Base-by-base conservation (phyloP, 2,113 vertebrate species). In the Octodon degus region DNA sequence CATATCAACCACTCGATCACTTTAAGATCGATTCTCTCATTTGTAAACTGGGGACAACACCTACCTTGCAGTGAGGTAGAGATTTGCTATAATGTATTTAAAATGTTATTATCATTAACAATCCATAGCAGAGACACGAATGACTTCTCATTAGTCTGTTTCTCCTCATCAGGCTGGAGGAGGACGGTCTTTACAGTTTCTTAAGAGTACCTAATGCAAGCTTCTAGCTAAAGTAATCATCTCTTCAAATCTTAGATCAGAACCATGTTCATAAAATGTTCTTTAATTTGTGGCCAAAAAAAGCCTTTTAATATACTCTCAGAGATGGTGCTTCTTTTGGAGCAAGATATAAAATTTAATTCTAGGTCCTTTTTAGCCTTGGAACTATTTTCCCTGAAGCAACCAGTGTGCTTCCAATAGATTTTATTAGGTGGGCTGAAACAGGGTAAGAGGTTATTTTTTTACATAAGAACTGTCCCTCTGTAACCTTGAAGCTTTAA, bases 201-300 rank as follows among this genome's bases (percentile, higher is more conserved):
- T 93, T 90, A 74, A 43, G 37, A 93, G 43, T 53, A 72, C 11
- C 58, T 74, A 58, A 62, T 30, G 65, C 86, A 96, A 92, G 34
- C 17, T 3, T 93, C 72, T 80, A 94, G 81, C 89, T 97, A 93
- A 86, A 17, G 47, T 58, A 94, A 94, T 76, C 68, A 79, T 62
- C 70, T 96, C 65, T 93, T 97, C 77, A 96, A 96, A 96, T 89
- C 80, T 96, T 90, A 84, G 50, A 90, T 19, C n/a, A 89, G 83
- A 97, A 86, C 24, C 68, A 95, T 81, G 70, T 97, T 97, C 80
- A 96, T 74, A 65, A 97, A 95, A 85, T 53, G 9, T 93, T 97
- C 77, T 89, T 95, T 90, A 96, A 89, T 88, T 95, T 65, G 68
- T 63, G 40, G 85, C 60, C 93, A 91, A 91, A 95, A 94, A 62